Evolutionary conservation across 2,888 invertebrate species (phyloP).

Genomic region (Phalera bucephala): DNA sequence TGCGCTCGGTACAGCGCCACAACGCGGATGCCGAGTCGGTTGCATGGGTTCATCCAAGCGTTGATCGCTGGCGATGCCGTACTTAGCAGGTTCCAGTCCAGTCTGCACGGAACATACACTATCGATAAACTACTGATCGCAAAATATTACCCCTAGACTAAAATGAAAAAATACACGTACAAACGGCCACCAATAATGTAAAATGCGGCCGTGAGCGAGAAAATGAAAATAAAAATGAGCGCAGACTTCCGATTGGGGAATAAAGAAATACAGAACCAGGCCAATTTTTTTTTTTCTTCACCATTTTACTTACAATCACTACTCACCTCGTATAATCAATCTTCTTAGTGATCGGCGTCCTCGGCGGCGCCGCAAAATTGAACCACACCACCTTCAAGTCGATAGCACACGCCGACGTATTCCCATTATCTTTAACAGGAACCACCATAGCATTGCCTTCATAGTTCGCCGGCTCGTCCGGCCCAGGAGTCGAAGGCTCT

Average conservation of each 20-base stretch:
- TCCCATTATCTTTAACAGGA: conserved; percentile 86
- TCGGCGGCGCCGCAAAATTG: conserved; percentile 98
- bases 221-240: no score
- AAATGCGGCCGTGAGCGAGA: no score
- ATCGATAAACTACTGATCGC: not conserved
- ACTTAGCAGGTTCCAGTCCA: conserved; percentile 98
- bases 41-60: conserved; percentile 98
- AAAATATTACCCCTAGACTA: not conserved
- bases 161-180: no score
- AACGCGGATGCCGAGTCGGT: conserved; percentile 92
- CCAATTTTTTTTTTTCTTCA: no score
- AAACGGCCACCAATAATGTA: no score
- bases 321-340: conserved; percentile 97
- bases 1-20: conserved; percentile 91
- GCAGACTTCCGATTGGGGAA: no score
- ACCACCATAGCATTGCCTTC: conserved; percentile 64
- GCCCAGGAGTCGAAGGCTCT: conserved; percentile 60
- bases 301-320: no score
- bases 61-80: conserved; percentile 98
- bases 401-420: conserved; percentile 93
- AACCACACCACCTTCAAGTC: conserved; percentile 97
- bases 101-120: conserved; percentile 61
- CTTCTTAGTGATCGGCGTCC: conserved; percentile 96
- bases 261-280: no score
- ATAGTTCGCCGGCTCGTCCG: conserved; percentile 63